Evolutionary conservation across 2,113 vertebrate genomes (phyloP).

Genomic region (Pontoporia blainvillei): DNA sequence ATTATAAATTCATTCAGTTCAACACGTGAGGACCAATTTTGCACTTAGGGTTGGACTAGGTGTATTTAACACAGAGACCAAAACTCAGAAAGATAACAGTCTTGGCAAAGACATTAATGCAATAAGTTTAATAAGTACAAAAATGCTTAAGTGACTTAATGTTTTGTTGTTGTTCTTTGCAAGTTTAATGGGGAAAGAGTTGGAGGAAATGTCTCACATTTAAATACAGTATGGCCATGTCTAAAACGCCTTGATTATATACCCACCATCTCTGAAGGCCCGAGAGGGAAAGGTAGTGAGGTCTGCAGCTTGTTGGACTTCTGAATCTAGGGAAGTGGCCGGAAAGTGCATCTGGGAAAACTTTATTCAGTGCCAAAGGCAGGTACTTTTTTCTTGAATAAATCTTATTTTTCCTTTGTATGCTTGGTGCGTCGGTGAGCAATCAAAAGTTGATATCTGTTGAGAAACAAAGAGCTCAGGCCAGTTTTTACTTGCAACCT

Average conservation of each 20-base stretch:
- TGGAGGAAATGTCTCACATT: neutral
- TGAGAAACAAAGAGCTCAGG: neutral
- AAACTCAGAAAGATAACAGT: neutral
- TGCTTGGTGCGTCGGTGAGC: neutral
- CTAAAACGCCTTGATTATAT: neutral
- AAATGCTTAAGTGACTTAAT: neutral
- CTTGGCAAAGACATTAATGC: neutral
- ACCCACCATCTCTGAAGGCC: neutral
- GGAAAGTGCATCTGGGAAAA: neutral
- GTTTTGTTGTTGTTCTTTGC: neutral
- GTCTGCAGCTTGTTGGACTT: neutral
- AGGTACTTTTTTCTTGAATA: neutral
- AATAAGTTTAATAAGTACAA: neutral
- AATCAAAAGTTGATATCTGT: neutral
- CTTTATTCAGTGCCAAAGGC: neutral
- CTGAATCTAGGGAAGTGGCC: neutral
- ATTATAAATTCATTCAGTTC: neutral
- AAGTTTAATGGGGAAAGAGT: neutral
- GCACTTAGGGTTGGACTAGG: neutral
- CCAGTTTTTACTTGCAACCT: neutral
- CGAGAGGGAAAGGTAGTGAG: neutral
- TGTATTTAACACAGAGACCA: neutral
- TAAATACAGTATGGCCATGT: neutral
- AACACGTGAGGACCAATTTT: neutral
- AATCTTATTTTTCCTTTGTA: neutral